Evolutionary conservation across 2,113 vertebrate species (phyloP).

Genomic region (Trematocara variabile): DNA sequence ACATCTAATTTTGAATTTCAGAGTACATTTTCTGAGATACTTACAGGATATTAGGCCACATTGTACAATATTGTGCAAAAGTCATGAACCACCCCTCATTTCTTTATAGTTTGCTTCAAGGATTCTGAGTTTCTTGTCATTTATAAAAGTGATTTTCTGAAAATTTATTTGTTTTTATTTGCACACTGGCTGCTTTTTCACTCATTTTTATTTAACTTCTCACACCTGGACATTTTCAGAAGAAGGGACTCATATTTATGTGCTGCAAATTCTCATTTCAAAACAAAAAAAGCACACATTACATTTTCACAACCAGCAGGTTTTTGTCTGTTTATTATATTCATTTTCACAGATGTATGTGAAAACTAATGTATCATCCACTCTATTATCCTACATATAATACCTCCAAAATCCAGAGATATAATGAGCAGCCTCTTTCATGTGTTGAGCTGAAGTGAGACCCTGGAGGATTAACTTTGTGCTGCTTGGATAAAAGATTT

Average conservation of each 20-base stretch:
- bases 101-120: neutral
- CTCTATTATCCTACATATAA: neutral
- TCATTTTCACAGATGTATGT: neutral
- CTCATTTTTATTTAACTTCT: neutral
- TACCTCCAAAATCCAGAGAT: neutral
- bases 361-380: neutral
- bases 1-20: neutral
- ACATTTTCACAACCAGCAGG: neutral
- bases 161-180: neutral
- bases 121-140: neutral
- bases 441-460: constrained; percentile 18
- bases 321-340: neutral
- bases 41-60: neutral
- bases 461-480: neutral
- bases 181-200: neutral
- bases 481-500: constrained; percentile 37
- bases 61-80: neutral
- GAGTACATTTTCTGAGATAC: neutral
- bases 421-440: constrained; percentile 18
- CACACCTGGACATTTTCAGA: neutral
- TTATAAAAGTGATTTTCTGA: neutral
- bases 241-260: neutral
- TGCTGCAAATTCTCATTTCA: neutral
- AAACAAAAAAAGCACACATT: neutral
- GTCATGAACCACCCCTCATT: neutral